Evolutionary conservation across 1,140 invertebrate species (phyloP).

Genomic region (Drosophila ogumai): DNA sequence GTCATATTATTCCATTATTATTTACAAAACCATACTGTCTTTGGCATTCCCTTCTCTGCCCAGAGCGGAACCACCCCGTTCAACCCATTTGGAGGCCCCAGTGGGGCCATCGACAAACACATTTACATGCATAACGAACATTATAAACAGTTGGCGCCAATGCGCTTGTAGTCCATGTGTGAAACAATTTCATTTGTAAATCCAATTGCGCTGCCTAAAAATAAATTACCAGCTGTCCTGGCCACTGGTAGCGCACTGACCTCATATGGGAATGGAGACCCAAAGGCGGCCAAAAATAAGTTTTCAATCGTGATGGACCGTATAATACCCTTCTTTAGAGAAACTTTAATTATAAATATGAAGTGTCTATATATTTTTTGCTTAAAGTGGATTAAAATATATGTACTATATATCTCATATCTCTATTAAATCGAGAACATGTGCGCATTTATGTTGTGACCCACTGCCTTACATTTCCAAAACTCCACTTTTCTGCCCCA

Average conservation of each 20-base stretch:
- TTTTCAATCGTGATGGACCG: neutral
- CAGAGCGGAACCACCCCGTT: constrained; percentile 8
- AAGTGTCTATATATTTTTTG: no score
- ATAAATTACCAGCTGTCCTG: constrained; percentile 56
- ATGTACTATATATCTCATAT: no score
- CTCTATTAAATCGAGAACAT: neutral
- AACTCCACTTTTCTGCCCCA: neutral
- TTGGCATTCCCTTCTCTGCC: constrained; percentile 1
- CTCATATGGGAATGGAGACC: constrained; percentile 42
- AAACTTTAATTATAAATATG: neutral
- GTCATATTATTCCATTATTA: neutral
- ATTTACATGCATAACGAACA: constrained; percentile 23
- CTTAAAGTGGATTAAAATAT: no score
- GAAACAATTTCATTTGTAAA: constrained; percentile 53
- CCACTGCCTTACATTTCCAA: constrained; percentile 4
- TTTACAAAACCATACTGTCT: neutral
- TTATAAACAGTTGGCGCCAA: constrained; percentile 38
- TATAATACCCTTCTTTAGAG: neutral
- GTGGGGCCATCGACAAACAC: constrained; percentile 26
- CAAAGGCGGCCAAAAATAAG: neutral
- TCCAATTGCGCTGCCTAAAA: constrained; percentile 63
- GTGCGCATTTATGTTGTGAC: neutral
- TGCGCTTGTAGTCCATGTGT: constrained; percentile 11
- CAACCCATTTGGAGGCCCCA: constrained; percentile 31
- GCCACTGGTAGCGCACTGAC: constrained; percentile 48